These are phyloP conservation scores for Ptycholaimellus sp. DNA, from an alignment of 2,888 invertebrate genomes.

Conservation along the genomic window DNA sequence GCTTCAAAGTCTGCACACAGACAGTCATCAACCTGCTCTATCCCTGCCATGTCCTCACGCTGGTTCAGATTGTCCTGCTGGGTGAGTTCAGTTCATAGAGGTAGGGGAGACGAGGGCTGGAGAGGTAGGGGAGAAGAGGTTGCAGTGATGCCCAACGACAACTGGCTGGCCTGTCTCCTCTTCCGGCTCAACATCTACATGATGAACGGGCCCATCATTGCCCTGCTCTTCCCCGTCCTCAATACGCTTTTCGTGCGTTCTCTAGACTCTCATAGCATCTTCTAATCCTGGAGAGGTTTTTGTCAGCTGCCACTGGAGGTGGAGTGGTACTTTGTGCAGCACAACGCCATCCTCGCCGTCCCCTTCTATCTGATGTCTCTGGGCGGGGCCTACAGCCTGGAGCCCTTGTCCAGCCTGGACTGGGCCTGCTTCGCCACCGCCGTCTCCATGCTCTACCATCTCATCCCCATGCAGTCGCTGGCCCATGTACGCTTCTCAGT, in stretches of 20 bases:
- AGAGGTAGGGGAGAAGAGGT: too few species aligned
- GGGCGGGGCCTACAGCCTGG: slow-evolving; percentile 40
- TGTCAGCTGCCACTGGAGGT: slow-evolving; percentile 65
- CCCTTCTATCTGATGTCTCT: slow-evolving; percentile 63
- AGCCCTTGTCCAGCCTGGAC: slow-evolving; percentile 11
- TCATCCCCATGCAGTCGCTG: slow-evolving; percentile 46
- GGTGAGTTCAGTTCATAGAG: too few species aligned
- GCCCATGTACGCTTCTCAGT: slow-evolving; percentile 43
- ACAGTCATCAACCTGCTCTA: slow-evolving; percentile 76
- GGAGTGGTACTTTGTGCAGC: slow-evolving; percentile 75
- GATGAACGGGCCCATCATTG: slow-evolving; percentile 66
- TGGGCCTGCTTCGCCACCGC: slow-evolving; percentile 43
- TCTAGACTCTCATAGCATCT: too few species aligned
- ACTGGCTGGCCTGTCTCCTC: too few species aligned
- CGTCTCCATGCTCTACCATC: slow-evolving; percentile 57
- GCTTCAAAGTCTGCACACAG: slow-evolving; percentile 66
- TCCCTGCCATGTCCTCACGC: slow-evolving; percentile 76
- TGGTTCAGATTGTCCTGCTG: slow-evolving; percentile 42
- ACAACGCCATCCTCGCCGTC: slow-evolving; percentile 70
- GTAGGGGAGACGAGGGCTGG: too few species aligned
- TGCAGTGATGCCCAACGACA: too few species aligned
- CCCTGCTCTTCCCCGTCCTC: slow-evolving; percentile 69
- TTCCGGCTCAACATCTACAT: slow-evolving; percentile 73
- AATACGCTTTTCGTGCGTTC: slow-evolving; percentile 62
- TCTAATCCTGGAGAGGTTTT: slow-evolving; percentile 11